Evolutionary conservation across 2,888 invertebrate genomes (phyloP).

Genomic region (Scaptomyza flava): DNA sequence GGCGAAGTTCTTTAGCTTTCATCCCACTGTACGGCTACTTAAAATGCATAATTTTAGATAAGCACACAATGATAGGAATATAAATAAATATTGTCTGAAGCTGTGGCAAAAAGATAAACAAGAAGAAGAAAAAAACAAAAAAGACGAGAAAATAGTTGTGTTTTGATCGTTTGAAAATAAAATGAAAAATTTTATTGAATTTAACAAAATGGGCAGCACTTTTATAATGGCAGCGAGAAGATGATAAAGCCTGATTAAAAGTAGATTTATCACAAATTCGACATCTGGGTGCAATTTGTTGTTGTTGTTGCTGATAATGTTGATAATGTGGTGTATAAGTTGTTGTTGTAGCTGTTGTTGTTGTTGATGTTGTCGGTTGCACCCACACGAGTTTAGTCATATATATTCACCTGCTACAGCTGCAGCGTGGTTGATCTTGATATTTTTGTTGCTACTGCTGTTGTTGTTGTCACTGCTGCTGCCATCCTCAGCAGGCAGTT

Average conservation of each 20-base stretch:
- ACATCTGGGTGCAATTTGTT: slow-evolving; percentile 27
- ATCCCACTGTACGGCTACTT: slow-evolving; percentile 37
- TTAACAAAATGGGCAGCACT: slow-evolving; percentile 59
- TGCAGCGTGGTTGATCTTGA: slow-evolving; percentile 44
- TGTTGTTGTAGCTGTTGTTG: slow-evolving; percentile 33
- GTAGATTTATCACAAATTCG: slow-evolving; percentile 21
- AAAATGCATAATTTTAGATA: slow-evolving; percentile 23
- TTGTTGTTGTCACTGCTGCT: slow-evolving; percentile 25
- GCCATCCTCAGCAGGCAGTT: slow-evolving; percentile 42
- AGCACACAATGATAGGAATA: slow-evolving; percentile 13
- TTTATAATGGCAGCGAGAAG: slow-evolving; percentile 46
- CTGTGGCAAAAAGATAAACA: slow-evolving; percentile 24
- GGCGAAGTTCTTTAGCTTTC: slow-evolving; percentile 1
- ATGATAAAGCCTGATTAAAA: slow-evolving; percentile 39
- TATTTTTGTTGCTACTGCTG: slow-evolving; percentile 23
- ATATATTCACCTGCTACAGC: slow-evolving; percentile 81
- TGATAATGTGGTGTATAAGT: slow-evolving; percentile 22
- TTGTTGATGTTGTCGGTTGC: slow-evolving; percentile 47
- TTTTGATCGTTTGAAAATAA: slow-evolving; percentile 57
- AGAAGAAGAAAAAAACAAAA: slow-evolving; percentile 33
- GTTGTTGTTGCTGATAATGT: slow-evolving; percentile 20
- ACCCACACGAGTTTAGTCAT: slow-evolving; percentile 75
- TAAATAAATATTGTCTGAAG: slow-evolving; percentile 23
- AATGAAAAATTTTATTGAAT: slow-evolving; percentile 64
- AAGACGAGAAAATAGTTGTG: slow-evolving; percentile 40